Conservation (phyloP, 37 sponge, comb jelly and placozoan genomes). For the Crambe crambe region DNA sequence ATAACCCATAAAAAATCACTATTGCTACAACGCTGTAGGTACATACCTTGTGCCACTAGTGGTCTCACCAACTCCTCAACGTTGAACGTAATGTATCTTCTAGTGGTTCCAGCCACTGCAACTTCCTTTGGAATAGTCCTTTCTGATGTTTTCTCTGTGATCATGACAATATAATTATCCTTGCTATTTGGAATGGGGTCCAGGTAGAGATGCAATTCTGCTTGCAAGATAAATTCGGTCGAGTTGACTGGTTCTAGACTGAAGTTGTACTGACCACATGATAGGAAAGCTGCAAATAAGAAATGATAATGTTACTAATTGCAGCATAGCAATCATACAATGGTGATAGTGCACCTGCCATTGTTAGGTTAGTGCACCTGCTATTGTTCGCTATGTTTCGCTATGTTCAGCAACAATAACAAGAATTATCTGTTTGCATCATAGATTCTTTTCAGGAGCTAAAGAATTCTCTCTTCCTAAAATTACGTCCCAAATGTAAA, state of each 20-base stretch:
- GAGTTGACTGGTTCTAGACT: slow-evolving; percentile 1
- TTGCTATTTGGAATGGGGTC: background rate
- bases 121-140: background rate
- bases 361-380: too few species aligned
- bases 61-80: background rate
- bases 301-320: too few species aligned
- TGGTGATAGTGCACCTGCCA: too few species aligned
- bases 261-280: slow-evolving; percentile 22
- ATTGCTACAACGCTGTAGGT: background rate
- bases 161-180: background rate
- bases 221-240: slow-evolving; percentile 6
- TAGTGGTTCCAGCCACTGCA: background rate
- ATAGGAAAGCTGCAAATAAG: background rate
- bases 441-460: too few species aligned
- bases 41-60: background rate
- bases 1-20: too few species aligned
- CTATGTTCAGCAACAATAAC: too few species aligned
- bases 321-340: too few species aligned
- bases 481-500: too few species aligned
- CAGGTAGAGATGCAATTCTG: slow-evolving; percentile 27
- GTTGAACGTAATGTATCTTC: background rate
- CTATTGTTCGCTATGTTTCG: too few species aligned
- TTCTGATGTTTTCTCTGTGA: too few species aligned
- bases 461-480: too few species aligned
- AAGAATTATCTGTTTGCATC: too few species aligned